Evolutionary conservation across 1,140 invertebrate genomes (phyloP).

Genomic region (Hypothenemus hampei): DNA sequence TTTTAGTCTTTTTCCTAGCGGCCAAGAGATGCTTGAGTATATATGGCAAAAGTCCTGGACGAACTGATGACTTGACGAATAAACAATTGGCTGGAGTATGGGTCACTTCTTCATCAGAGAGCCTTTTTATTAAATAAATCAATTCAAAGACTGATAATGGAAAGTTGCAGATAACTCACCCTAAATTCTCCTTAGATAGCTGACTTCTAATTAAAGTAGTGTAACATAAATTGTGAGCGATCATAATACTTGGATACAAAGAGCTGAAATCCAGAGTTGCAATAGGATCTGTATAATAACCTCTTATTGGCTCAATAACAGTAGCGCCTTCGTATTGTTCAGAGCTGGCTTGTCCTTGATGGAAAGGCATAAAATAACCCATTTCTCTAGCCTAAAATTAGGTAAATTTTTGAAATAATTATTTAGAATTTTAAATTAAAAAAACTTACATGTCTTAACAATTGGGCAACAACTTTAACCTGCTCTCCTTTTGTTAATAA

Average conservation of each 20-base stretch:
- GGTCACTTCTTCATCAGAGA: slow-evolving; percentile 73
- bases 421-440: background rate
- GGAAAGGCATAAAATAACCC: slow-evolving; percentile 77
- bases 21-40: slow-evolving; percentile 90
- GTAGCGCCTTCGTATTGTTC: slow-evolving; percentile 98
- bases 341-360: slow-evolving; percentile 68
- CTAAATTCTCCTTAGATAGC: slow-evolving; percentile 54
- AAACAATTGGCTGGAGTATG: slow-evolving; percentile 86
- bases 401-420: slow-evolving; percentile 1
- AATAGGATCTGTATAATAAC: slow-evolving; percentile 96
- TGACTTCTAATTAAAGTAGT: slow-evolving; percentile 76
- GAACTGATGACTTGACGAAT: slow-evolving; percentile 80
- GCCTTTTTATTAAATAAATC: too few species aligned
- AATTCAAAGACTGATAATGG: background rate
- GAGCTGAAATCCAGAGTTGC: slow-evolving; percentile 99
- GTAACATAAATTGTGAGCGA: slow-evolving; percentile 99
- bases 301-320: slow-evolving; percentile 94
- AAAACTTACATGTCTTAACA: slow-evolving; percentile 75
- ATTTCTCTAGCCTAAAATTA: slow-evolving; percentile 69
- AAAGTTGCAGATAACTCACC: slow-evolving; percentile 37
- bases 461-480: slow-evolving; percentile 97
- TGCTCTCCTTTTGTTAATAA: slow-evolving; percentile 95
- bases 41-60: slow-evolving; percentile 92
- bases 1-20: slow-evolving; percentile 91
- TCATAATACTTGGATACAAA: slow-evolving; percentile 99